phyloP scores from a whole-genome alignment of 1,140 invertebrate species.

The Leptinotarsa lineolata region DNA sequence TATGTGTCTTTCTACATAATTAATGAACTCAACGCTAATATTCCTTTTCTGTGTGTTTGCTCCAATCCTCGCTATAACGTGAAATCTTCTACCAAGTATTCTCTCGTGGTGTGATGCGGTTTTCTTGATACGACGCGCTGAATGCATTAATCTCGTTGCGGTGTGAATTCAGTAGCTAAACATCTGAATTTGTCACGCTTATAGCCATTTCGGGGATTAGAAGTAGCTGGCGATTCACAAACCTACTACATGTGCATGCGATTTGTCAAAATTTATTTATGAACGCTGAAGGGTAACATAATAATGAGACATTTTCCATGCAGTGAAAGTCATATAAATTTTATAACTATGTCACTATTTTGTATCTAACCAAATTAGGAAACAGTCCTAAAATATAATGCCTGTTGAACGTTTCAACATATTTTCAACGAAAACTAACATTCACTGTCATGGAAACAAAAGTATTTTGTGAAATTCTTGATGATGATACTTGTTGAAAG shows the following conservation, averaged over 20 bases:
- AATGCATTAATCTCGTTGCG: constrained; percentile 30
- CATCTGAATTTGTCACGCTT: constrained; percentile 30
- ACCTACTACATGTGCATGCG: neutral
- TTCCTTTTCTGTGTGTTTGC: neutral
- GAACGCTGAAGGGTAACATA: neutral
- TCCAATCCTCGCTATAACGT: constrained; percentile 3
- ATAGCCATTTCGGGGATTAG: constrained; percentile 23
- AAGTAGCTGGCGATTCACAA: neutral
- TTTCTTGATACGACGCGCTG: constrained; percentile 23
- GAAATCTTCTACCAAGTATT: constrained; percentile 18
- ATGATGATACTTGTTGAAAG: too few species aligned
- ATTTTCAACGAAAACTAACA: too few species aligned
- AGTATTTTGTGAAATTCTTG: too few species aligned
- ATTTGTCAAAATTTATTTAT: neutral
- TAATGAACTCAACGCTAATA: too few species aligned
- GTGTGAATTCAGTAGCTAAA: constrained; percentile 24
- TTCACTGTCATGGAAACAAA: too few species aligned
- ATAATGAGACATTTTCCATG: neutral
- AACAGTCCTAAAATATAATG: too few species aligned
- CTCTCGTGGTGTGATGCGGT: constrained; percentile 1
- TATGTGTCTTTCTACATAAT: too few species aligned
- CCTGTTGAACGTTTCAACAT: too few species aligned
- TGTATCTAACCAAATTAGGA: too few species aligned
- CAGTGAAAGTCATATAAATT: neutral
- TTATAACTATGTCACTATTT: too few species aligned